Percentiles rank a stretch among this genome's conserved stretches.
These are phyloP conservation scores for Sterrhoptilus dennistouni DNA, from an alignment of 2,113 vertebrate species.

Conservation along the genomic window DNA sequence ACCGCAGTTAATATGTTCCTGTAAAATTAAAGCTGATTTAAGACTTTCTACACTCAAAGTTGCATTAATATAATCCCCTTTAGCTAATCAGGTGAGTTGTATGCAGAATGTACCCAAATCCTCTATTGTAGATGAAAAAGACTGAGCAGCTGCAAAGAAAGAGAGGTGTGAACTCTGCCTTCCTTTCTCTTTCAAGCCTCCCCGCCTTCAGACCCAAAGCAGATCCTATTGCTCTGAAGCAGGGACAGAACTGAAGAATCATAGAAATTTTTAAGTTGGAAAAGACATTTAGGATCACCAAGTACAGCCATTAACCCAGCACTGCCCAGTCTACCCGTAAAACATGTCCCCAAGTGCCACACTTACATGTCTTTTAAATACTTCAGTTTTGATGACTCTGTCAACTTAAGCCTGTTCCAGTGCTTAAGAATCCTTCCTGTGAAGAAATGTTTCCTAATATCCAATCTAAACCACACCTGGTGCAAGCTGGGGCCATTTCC, in stretches of 20 bases:
- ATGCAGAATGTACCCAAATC: background rate
- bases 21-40: background rate
- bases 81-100: background rate
- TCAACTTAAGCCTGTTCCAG: background rate
- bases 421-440: background rate
- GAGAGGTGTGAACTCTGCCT: background rate
- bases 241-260: background rate
- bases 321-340: background rate
- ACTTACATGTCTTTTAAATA: background rate
- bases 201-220: background rate
- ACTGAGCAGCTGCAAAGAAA: background rate
- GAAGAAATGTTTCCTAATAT: background rate
- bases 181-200: background rate
- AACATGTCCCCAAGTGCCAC: background rate
- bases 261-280: background rate
- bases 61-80: background rate
- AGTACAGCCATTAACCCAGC: background rate
- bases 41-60: background rate
- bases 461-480: background rate
- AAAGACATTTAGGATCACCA: background rate
- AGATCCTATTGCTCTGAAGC: background rate
- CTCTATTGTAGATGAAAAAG: background rate
- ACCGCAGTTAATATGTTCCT: background rate
- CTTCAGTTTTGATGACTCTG: background rate
- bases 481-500: background rate